Evolutionary conservation across 1,140 invertebrate species (phyloP).

Genomic region (Neoseiulus cucumeris): DNA sequence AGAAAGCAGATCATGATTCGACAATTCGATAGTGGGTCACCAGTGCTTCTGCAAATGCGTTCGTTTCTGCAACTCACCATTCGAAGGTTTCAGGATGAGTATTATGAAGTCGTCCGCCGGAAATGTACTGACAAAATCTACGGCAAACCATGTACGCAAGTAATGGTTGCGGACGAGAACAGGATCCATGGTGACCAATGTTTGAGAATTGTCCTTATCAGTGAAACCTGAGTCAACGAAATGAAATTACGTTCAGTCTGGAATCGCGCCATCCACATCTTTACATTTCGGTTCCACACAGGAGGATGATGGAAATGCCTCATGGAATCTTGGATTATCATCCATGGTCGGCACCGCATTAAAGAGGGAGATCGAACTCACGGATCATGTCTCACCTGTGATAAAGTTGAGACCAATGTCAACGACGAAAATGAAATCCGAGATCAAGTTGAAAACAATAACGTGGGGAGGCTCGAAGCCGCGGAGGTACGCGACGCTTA

Average conservation of each 20-base stretch:
- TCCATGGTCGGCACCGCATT: no score
- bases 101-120: not conserved
- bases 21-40: no score
- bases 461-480: not conserved
- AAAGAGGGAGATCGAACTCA: no score
- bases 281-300: no score
- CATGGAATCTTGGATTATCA: not conserved
- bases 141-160: not conserved
- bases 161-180: not conserved
- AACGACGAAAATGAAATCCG: not conserved
- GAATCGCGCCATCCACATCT: no score
- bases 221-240: not conserved
- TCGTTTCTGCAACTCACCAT: not conserved
- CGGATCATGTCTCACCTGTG: not conserved
- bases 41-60: no score
- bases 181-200: constrained; percentile 1
- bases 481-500: constrained; percentile 1
- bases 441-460: not conserved
- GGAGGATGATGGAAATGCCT: not conserved
- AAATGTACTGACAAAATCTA: not conserved
- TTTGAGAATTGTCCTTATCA: not conserved
- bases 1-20: no score
- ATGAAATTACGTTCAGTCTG: no score
- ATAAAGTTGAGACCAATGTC: constrained; percentile 8
- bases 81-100: not conserved